These are phyloP conservation scores for Larimichthys polyactis DNA, from an alignment of 2,113 vertebrate genomes.

Conservation along the genomic window DNA sequence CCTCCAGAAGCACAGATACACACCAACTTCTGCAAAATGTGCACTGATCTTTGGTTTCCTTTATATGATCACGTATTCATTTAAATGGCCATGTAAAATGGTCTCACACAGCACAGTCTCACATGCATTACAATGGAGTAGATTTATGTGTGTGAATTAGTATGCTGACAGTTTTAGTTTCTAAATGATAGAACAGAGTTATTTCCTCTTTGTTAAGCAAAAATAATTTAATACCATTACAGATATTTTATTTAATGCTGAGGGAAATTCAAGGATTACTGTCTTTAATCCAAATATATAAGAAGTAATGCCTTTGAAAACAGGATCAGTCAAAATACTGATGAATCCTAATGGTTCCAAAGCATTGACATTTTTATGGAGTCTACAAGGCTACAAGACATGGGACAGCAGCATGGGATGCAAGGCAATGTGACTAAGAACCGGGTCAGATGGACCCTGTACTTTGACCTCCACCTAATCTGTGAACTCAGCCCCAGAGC, in stretches of 20 bases:
- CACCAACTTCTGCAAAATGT: neutral
- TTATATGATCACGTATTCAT: neutral
- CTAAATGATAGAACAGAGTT: neutral
- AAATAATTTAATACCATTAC: neutral
- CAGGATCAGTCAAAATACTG: neutral
- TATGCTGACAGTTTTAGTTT: too few species aligned
- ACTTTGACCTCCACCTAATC: conserved; percentile 13
- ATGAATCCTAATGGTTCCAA: neutral
- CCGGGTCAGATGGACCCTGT: neutral
- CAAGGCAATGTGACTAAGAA: neutral
- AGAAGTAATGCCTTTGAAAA: neutral
- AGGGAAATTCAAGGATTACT: neutral
- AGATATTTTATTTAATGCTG: too few species aligned
- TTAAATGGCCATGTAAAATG: neutral
- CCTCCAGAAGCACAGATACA: neutral
- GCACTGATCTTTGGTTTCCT: neutral
- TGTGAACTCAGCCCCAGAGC: conserved; percentile 45
- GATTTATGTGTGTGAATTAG: neutral
- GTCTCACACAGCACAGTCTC: neutral
- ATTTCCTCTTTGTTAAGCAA: neutral
- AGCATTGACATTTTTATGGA: neutral
- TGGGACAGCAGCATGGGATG: neutral
- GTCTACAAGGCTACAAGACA: neutral
- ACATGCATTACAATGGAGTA: neutral
- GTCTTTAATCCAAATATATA: neutral